phyloP scores from a whole-genome alignment of 2,888 invertebrate genomes.

The Perithous albicinctus region DNA sequence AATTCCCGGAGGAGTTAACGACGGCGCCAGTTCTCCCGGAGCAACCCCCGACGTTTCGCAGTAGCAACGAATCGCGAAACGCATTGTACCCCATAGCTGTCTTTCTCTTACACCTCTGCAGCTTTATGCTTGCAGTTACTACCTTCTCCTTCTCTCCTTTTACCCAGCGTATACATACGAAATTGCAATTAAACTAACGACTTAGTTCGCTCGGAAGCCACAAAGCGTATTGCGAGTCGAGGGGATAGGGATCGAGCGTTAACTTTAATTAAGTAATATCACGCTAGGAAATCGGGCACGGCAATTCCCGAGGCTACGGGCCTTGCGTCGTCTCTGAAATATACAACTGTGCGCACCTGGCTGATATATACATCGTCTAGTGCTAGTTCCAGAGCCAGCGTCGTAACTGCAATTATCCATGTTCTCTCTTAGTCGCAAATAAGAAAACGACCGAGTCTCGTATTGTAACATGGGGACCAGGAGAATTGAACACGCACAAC shows the following conservation, averaged over 20 bases:
- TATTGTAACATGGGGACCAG: constrained; percentile 9
- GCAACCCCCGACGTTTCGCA: constrained; percentile 38
- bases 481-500: constrained; percentile 29
- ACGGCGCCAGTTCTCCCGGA: constrained; percentile 29
- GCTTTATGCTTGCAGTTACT: constrained; percentile 10
- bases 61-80: constrained; percentile 8
- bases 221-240: constrained; percentile 69
- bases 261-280: constrained; percentile 77
- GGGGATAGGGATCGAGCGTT: constrained; percentile 73
- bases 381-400: constrained; percentile 33
- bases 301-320: constrained; percentile 69
- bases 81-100: constrained; percentile 3
- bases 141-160: constrained; percentile 5
- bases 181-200: constrained; percentile 77
- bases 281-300: constrained; percentile 73
- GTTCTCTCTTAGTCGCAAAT: constrained; percentile 44
- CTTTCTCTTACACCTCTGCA: constrained; percentile 6
- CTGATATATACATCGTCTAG: neutral
- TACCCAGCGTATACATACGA: constrained; percentile 64
- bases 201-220: constrained; percentile 70
- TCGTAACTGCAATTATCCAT: constrained; percentile 61
- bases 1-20: constrained; percentile 47
- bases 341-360: constrained; percentile 5
- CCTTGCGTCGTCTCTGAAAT: constrained; percentile 12
- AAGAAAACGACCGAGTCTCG: constrained; percentile 44